These are phyloP conservation scores for Borostomias antarcticus DNA, from an alignment of 2,797 vertebrate species.

Conservation along the genomic window DNA sequence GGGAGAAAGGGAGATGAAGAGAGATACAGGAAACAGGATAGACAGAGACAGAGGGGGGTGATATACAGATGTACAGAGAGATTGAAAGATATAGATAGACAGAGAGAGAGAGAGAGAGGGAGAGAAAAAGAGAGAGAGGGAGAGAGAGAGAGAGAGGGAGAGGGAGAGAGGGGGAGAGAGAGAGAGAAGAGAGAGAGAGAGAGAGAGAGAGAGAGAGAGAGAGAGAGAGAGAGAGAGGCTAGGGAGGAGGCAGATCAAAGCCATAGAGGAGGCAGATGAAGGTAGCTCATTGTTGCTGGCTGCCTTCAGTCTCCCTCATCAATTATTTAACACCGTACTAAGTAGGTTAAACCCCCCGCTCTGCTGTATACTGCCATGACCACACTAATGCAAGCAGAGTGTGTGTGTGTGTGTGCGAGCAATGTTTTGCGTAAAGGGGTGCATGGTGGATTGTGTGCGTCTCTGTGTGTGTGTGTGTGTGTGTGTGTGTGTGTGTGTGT, in stretches of 20 bases:
- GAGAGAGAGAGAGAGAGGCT: too few species aligned
- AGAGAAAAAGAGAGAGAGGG: slow-evolving; percentile 4
- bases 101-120: background rate
- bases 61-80: too few species aligned
- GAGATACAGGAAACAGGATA: background rate
- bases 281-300: slow-evolving; percentile 32
- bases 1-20: background rate
- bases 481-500: background rate
- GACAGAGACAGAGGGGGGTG: too few species aligned
- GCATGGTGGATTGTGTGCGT: background rate
- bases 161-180: background rate
- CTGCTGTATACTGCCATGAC: slow-evolving; percentile 35
- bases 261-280: too few species aligned
- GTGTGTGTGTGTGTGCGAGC: background rate
- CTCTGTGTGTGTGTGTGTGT: background rate
- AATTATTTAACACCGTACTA: slow-evolving; percentile 46
- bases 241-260: too few species aligned
- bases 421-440: too few species aligned
- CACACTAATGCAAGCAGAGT: slow-evolving; percentile 33
- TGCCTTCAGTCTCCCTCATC: slow-evolving; percentile 43
- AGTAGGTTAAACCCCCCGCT: slow-evolving; percentile 51
- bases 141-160: background rate
- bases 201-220: background rate
- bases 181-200: background rate
- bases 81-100: too few species aligned